Evolutionary conservation across 64 coral and sea anemone species (phyloP).

Genomic region (Anthopleura sola): DNA sequence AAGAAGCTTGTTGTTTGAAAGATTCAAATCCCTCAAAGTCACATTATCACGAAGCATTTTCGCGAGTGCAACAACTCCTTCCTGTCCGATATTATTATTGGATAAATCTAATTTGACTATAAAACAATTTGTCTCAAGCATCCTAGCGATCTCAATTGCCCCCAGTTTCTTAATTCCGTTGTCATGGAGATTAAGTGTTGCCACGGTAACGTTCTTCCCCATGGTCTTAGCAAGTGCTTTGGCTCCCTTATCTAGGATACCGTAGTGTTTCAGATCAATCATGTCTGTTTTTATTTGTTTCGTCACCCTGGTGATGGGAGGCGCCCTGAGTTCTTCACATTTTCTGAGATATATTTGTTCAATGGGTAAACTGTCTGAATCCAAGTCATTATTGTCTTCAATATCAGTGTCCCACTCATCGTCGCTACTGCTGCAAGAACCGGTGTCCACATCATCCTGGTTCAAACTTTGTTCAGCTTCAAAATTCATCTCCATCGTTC

Average conservation of each 20-base stretch:
- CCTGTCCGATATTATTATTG: slow-evolving; percentile 35
- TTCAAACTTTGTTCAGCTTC: not conserved
- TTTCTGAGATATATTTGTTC: slow-evolving; percentile 13
- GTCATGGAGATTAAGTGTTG: slow-evolving; percentile 66
- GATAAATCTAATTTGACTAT: slow-evolving; percentile 54
- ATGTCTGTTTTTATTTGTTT: slow-evolving; percentile 31
- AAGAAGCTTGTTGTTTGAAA: slow-evolving; percentile 18
- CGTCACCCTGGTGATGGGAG: not conserved
- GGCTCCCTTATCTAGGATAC: slow-evolving; percentile 40
- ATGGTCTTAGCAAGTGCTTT: slow-evolving; percentile 36
- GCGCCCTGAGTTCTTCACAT: not conserved
- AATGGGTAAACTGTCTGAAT: not conserved
- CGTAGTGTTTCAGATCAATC: slow-evolving; percentile 57
- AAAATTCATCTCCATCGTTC: not conserved
- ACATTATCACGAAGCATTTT: slow-evolving; percentile 27
- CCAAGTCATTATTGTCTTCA: not conserved
- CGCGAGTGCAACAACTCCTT: not conserved
- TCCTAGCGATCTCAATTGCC: slow-evolving; percentile 18
- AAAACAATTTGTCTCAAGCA: slow-evolving; percentile 53
- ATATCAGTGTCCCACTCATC: slow-evolving; percentile 44
- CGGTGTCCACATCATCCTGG: not conserved
- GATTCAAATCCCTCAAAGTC: slow-evolving; percentile 28
- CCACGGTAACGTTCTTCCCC: slow-evolving; percentile 22
- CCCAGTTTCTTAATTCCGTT: slow-evolving; percentile 47
- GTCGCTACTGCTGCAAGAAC: not conserved